Evolutionary conservation across 2,797 vertebrate species (phyloP).

Genomic region (Catharus ustulatus): DNA sequence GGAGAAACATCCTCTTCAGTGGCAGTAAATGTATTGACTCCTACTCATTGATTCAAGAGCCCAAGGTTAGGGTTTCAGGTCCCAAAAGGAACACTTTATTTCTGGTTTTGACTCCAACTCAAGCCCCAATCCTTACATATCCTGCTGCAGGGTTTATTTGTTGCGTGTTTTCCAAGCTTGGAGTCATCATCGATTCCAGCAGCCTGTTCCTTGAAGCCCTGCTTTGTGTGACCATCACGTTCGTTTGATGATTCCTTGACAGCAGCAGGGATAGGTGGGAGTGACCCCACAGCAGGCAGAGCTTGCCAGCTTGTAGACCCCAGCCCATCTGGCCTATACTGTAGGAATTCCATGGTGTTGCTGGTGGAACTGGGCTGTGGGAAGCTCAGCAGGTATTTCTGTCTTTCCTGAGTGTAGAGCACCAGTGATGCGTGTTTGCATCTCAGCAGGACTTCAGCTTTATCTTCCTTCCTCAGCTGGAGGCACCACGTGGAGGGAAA

Average conservation of each 20-base stretch:
- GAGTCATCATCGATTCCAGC: background rate
- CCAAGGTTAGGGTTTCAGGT: background rate
- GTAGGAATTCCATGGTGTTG: background rate
- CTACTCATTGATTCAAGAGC: background rate
- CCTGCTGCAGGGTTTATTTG: background rate
- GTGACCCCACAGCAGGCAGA: background rate
- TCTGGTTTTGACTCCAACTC: constrained; percentile 1
- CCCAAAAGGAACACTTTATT: background rate
- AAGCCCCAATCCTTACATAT: background rate
- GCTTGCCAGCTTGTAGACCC: background rate
- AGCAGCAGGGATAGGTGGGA: background rate
- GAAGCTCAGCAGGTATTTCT: background rate
- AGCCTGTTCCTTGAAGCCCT: background rate
- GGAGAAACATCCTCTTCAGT: background rate
- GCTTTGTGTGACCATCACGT: background rate
- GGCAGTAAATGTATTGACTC: background rate
- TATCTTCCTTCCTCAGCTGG: background rate
- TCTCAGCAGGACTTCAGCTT: background rate
- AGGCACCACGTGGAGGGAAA: background rate
- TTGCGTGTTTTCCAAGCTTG: background rate
- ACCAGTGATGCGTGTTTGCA: background rate
- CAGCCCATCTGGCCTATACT: background rate
- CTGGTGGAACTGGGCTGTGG: background rate
- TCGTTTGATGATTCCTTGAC: background rate
- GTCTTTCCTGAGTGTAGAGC: background rate